Evolutionary conservation across 2,113 vertebrate species (phyloP).

Genomic region (Tonatia bakeri): DNA sequence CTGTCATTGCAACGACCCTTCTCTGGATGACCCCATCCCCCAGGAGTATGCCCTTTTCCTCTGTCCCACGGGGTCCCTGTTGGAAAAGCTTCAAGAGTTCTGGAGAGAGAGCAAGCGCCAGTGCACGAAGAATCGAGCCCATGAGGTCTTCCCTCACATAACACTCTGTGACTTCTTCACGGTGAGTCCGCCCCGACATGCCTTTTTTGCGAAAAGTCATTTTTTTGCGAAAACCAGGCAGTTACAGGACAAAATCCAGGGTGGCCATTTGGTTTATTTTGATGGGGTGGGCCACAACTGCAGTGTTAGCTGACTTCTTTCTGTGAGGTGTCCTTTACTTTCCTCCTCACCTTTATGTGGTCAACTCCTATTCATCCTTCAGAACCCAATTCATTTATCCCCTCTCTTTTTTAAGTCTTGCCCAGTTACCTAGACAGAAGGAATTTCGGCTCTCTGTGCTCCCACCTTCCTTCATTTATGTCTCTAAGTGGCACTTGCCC

Average conservation of each 20-base stretch:
- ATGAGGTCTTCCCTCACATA: slow-evolving; percentile 82
- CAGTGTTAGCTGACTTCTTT: rapidly evolving
- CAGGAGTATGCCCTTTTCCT: slow-evolving; percentile 85
- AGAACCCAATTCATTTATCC: background rate
- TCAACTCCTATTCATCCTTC: background rate
- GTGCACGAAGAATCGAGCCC: slow-evolving; percentile 81
- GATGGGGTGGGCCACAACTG: no score
- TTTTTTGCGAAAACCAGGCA: rapidly evolving
- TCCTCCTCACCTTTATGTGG: background rate
- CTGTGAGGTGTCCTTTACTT: background rate
- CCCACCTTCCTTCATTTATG: no score
- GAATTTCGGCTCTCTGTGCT: background rate
- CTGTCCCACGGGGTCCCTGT: slow-evolving; percentile 79
- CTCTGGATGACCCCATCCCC: slow-evolving; percentile 84
- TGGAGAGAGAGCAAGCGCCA: slow-evolving; percentile 81
- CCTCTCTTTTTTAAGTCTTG: background rate
- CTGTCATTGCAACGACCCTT: slow-evolving; percentile 80
- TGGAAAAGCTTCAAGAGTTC: slow-evolving; percentile 77
- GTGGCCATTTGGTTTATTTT: background rate
- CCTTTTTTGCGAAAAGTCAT: rapidly evolving
- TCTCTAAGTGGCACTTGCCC: background rate
- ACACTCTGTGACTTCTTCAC: slow-evolving; percentile 87
- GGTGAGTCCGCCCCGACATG: slow-evolving; percentile 58
- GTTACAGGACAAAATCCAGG: rapidly evolving
- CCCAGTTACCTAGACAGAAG: background rate